Evolutionary conservation across 2,888 invertebrate species (phyloP).

Genomic region (Xylota segnis): DNA sequence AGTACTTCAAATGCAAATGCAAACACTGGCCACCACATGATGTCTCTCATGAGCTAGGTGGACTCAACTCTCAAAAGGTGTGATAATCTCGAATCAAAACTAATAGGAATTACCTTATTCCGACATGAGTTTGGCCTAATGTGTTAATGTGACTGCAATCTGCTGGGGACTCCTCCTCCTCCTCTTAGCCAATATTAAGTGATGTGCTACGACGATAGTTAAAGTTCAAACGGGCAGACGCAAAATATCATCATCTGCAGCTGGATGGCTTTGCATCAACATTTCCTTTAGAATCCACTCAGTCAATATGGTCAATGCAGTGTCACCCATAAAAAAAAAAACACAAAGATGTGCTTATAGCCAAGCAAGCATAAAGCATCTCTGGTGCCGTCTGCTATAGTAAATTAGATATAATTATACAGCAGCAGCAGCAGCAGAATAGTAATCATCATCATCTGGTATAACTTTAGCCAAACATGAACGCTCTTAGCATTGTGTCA

Average conservation of each 20-base stretch:
- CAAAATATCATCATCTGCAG: conserved; percentile 42
- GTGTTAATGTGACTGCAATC: conserved; percentile 37
- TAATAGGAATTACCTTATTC: conserved; percentile 39
- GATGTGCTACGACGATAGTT: conserved; percentile 45
- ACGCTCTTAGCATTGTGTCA: conserved; percentile 69
- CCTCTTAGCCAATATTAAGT: conserved; percentile 10
- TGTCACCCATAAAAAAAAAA: conserved; percentile 25
- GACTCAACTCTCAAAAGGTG: conserved; percentile 38
- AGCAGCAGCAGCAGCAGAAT: conserved; percentile 34
- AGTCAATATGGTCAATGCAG: conserved; percentile 26
- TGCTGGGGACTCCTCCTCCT: conserved; percentile 7
- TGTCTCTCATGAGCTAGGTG: conserved; percentile 14
- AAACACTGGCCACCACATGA: neutral
- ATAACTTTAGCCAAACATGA: conserved; percentile 41
- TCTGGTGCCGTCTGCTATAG: conserved; percentile 41
- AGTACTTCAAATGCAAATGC: conserved; percentile 21
- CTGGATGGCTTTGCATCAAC: neutral
- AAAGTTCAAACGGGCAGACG: conserved; percentile 66
- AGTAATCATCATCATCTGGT: conserved; percentile 10
- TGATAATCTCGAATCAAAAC: conserved; percentile 66
- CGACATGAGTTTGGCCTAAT: conserved; percentile 21
- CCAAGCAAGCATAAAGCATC: neutral
- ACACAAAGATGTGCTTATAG: conserved; percentile 11
- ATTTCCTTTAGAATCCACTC: conserved; percentile 50
- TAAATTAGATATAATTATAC: conserved; percentile 63